Percentiles rank a stretch among this genome's conserved stretches.
These are phyloP conservation scores for Ctenoplectra terminalis DNA, from an alignment of 1,140 invertebrate genomes.

Conservation along the genomic window DNA sequence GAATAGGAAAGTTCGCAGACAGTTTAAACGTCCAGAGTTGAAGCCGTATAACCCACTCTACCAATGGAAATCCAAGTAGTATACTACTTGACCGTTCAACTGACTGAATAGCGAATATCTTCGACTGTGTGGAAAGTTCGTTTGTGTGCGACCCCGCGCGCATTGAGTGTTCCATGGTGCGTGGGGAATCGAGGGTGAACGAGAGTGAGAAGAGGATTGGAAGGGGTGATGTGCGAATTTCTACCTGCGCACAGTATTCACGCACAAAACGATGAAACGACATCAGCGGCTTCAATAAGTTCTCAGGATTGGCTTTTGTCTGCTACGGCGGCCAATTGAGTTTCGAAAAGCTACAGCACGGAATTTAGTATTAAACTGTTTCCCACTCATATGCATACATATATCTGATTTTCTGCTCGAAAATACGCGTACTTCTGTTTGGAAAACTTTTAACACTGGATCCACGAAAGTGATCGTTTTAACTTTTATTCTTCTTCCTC, in stretches of 20 bases:
- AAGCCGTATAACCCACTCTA: slow-evolving; percentile 32
- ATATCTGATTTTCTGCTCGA: not conserved
- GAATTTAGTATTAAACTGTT: not conserved
- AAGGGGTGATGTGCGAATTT: no score
- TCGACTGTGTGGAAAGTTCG: slow-evolving; percentile 42
- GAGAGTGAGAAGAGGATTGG: not conserved
- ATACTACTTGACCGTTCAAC: slow-evolving; percentile 56
- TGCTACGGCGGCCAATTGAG: not conserved
- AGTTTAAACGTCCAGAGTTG: slow-evolving; percentile 49
- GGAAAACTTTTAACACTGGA: no score
- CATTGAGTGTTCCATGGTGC: not conserved
- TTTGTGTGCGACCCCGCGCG: not conserved
- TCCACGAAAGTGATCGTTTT: no score
- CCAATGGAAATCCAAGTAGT: slow-evolving; percentile 46
- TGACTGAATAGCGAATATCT: slow-evolving; percentile 56
- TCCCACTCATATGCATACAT: not conserved
- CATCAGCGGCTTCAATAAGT: slow-evolving; percentile 1
- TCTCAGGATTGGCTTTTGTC: not conserved
- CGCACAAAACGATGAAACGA: not conserved
- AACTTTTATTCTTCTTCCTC: no score
- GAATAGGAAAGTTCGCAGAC: slow-evolving; percentile 46
- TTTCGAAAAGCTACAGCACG: not conserved
- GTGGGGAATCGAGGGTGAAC: not conserved
- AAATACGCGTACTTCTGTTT: not conserved
- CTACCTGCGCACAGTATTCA: not conserved